Conservation (phyloP, 2,888 invertebrate species). For the Apodemia zela region DNA sequence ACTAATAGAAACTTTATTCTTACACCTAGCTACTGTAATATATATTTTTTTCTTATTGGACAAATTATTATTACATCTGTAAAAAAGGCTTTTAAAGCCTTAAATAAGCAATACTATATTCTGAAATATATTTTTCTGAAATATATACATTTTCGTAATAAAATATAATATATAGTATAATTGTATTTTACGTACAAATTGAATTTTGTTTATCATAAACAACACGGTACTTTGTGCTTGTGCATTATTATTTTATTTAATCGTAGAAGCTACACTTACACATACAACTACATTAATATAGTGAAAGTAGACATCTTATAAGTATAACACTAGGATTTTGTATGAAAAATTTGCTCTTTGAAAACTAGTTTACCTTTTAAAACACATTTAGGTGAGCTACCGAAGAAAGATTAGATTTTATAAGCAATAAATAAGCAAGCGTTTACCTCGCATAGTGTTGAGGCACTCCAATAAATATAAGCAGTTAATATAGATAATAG, state of each 20-base stretch:
- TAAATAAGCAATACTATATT: not conserved
- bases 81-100: slow-evolving; percentile 5
- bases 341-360: no score
- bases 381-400: no score
- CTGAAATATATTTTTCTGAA: not conserved
- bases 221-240: not conserved
- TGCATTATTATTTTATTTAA: not conserved
- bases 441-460: no score
- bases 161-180: not conserved
- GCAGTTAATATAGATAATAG: no score
- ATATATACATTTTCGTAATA: not conserved
- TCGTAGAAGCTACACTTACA: not conserved
- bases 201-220: not conserved
- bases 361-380: no score
- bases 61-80: not conserved
- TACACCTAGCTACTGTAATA: not conserved
- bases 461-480: no score
- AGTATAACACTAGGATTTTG: no score
- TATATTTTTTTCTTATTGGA: not conserved
- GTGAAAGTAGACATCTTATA: no score
- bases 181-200: not conserved
- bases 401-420: no score
- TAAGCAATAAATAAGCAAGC: no score
- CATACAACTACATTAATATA: no score
- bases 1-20: no score